Evolutionary conservation across 1,140 invertebrate genomes (phyloP).

Genomic region (Drosophila kikkawai): DNA sequence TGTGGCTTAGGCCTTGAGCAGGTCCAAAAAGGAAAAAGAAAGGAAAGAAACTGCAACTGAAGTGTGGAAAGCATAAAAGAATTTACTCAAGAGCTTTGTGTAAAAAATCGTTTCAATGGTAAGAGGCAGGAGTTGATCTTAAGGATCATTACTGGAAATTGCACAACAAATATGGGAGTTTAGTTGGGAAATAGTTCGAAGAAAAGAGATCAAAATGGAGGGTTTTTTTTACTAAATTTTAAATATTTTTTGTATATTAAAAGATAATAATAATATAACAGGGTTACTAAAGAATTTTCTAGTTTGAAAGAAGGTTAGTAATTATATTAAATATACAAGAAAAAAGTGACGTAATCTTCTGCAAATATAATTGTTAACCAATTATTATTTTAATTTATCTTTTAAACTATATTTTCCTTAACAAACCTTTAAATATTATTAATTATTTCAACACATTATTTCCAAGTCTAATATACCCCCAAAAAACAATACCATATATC

Average conservation of each 20-base stretch:
- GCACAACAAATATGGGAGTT: background rate
- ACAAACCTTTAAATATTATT: no score
- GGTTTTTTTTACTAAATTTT: background rate
- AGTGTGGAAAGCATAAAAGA: slow-evolving; percentile 26
- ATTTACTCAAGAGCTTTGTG: slow-evolving; percentile 11
- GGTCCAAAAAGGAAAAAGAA: slow-evolving; percentile 7
- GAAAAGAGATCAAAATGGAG: background rate
- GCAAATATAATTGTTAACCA: background rate
- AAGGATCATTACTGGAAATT: slow-evolving; percentile 7
- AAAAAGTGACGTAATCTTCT: no score
- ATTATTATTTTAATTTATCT: background rate
- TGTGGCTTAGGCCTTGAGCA: slow-evolving; percentile 56
- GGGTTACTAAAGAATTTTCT: no score
- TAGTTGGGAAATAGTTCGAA: background rate
- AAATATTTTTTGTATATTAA: no score
- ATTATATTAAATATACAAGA: no score
- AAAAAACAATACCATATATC: background rate
- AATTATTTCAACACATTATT: background rate
- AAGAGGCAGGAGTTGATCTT: background rate
- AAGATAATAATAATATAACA: no score
- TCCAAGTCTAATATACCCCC: background rate
- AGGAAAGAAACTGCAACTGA: slow-evolving; percentile 3
- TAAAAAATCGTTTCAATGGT: background rate
- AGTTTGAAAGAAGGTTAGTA: no score
- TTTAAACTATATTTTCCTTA: background rate